A percentile compares a stretch with the other conserved stretches of the same genome.
These are phyloP conservation scores for Sylvietta virens DNA, from an alignment of 2,113 vertebrate genomes.

Conservation along the genomic window DNA sequence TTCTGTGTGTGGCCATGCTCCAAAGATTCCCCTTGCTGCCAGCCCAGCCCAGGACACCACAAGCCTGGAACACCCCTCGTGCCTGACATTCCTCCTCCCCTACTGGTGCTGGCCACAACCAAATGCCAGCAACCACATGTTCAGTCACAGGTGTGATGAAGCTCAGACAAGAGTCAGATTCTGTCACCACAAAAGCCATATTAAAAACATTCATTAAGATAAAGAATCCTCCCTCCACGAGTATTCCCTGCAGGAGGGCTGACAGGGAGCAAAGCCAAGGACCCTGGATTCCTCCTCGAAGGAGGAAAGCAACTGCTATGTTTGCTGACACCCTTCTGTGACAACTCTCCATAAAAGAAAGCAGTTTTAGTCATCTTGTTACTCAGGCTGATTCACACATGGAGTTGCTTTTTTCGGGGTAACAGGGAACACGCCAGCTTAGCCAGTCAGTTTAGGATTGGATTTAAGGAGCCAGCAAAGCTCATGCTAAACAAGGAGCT, in stretches of 20 bases:
- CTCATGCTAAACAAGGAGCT: not conserved
- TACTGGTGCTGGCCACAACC: not conserved
- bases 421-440: not conserved
- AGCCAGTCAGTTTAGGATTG: not conserved
- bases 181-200: not conserved
- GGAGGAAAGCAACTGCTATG: slow-evolving; percentile 30
- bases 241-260: not conserved
- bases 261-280: not conserved
- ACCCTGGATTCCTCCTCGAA: not conserved
- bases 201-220: not conserved
- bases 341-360: slow-evolving; percentile 22
- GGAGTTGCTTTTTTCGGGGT: slow-evolving; percentile 37
- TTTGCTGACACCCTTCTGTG: slow-evolving; percentile 52
- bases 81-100: not conserved
- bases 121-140: not conserved
- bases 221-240: not conserved
- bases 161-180: not conserved
- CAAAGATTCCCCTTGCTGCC: not conserved
- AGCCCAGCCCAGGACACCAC: not conserved
- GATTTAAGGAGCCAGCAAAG: not conserved
- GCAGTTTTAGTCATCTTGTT: slow-evolving; percentile 56
- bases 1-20: accelerated
- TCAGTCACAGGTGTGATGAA: not conserved
- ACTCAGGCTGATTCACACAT: slow-evolving; percentile 53
- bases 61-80: accelerated